phyloP scores from a whole-genome alignment of 2,888 invertebrate species.

The Parelbella ahira region DNA sequence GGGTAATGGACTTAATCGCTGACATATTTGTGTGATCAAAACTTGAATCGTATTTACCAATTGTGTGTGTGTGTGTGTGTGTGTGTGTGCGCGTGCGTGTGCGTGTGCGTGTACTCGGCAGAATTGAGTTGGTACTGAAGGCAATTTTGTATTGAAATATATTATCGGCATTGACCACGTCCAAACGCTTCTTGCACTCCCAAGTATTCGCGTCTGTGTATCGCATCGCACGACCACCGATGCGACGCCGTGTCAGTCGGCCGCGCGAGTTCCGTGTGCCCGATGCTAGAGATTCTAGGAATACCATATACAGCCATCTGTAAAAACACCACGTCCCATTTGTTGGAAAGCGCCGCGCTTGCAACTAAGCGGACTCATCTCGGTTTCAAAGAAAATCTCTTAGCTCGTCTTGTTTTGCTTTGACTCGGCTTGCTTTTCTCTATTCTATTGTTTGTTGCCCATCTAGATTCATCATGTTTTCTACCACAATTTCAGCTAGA shows the following conservation, averaged over 20 bases:
- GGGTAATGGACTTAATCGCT: slow-evolving; percentile 28
- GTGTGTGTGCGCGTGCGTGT: no score
- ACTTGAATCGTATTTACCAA: slow-evolving; percentile 8
- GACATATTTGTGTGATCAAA: slow-evolving; percentile 12
- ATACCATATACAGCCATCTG: slow-evolving; percentile 36
- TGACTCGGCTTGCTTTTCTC: no score
- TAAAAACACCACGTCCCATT: slow-evolving; percentile 29
- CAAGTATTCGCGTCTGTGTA: slow-evolving; percentile 9
- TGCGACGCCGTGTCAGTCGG: slow-evolving; percentile 68
- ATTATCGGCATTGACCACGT: slow-evolving; percentile 8
- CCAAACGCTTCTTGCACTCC: slow-evolving; percentile 13
- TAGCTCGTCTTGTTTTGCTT: slow-evolving; percentile 8
- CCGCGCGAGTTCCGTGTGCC: slow-evolving; percentile 61
- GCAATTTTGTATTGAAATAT: slow-evolving; percentile 4
- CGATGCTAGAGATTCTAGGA: slow-evolving; percentile 52
- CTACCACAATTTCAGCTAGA: no score
- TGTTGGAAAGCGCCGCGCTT: slow-evolving; percentile 33
- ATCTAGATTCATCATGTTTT: no score
- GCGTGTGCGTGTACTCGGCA: no score
- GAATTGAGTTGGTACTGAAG: not conserved
- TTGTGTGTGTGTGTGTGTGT: no score
- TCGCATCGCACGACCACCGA: slow-evolving; percentile 29
- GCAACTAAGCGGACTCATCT: slow-evolving; percentile 34
- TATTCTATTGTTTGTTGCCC: no score
- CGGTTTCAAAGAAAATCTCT: slow-evolving; percentile 33